A percentile compares a stretch with the other conserved stretches of the same genome.
Evolutionary conservation across 2,888 invertebrate species (phyloP).

Genomic region (Erpobdella octoculata): DNA sequence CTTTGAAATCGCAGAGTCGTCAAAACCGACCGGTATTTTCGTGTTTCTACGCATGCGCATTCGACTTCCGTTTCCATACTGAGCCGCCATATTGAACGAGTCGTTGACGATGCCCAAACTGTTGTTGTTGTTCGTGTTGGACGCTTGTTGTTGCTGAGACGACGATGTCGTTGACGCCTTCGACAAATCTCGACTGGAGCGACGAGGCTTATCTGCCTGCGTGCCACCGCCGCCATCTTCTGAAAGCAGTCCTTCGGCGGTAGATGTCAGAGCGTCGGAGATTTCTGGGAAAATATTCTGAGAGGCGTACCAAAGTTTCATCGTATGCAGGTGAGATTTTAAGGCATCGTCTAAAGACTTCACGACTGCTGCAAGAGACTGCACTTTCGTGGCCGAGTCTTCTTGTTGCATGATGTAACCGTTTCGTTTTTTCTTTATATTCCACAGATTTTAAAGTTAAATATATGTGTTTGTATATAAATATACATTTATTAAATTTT

Average conservation of each 20-base stretch:
- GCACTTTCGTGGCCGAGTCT: neutral
- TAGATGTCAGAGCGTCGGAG: neutral
- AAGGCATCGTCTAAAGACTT: slow-evolving; percentile 27
- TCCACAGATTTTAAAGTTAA: no score
- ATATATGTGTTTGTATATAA: no score
- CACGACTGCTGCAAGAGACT: slow-evolving; percentile 24
- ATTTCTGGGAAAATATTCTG: slow-evolving; percentile 12
- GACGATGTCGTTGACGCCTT: neutral
- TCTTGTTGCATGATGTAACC: neutral
- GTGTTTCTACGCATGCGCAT: slow-evolving; percentile 17
- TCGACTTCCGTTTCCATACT: slow-evolving; percentile 8
- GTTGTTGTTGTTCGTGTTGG: neutral
- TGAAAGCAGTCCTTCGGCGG: no score
- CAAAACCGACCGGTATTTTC: slow-evolving; percentile 5
- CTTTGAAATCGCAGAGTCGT: neutral
- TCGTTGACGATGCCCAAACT: neutral
- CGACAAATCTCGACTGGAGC: no score
- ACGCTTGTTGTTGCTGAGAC: neutral
- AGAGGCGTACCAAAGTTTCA: slow-evolving; percentile 9
- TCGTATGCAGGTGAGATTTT: slow-evolving; percentile 27
- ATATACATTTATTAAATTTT: no score
- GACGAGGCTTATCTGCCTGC: no score
- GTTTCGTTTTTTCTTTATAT: neutral
- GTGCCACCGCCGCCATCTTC: no score
- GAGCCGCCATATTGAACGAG: neutral